A percentile compares a stretch with the other conserved stretches of the same genome.
Evolutionary conservation across 1,140 invertebrate genomes (phyloP).

Genomic region (Diachasma alloeum): DNA sequence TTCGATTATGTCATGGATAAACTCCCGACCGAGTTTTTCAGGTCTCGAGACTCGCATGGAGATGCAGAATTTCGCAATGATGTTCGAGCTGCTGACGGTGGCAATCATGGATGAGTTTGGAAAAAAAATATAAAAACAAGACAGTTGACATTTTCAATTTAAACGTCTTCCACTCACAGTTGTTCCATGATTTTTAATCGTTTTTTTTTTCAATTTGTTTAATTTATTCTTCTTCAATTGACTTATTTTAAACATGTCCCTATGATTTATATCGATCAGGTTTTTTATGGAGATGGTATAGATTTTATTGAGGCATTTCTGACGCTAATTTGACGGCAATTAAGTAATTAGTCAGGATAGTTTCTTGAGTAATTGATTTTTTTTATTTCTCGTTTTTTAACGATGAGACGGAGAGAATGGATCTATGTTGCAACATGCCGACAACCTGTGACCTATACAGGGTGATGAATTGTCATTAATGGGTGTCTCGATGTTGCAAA

Average conservation of each 20-base stretch:
- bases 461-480: constrained; percentile 1
- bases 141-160: constrained; percentile 2
- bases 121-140: not conserved
- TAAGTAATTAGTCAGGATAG: not conserved
- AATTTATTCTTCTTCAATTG: too few relatives aligned
- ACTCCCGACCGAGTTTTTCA: too few relatives aligned
- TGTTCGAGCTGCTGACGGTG: not conserved
- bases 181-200: not conserved
- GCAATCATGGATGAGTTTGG: too few relatives aligned
- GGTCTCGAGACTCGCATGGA: not conserved
- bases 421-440: not conserved
- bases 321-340: not conserved
- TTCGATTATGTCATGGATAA: too few relatives aligned
- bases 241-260: too few relatives aligned
- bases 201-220: not conserved
- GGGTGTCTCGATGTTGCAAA: not conserved
- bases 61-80: not conserved
- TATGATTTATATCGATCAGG: too few relatives aligned
- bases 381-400: not conserved
- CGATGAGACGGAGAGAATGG: not conserved
- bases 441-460: not conserved
- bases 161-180: not conserved
- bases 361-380: not conserved
- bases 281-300: not conserved
- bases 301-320: not conserved